Evolutionary conservation across 2,797 vertebrate species (phyloP).

Genomic region (Psittacula derbiana): DNA sequence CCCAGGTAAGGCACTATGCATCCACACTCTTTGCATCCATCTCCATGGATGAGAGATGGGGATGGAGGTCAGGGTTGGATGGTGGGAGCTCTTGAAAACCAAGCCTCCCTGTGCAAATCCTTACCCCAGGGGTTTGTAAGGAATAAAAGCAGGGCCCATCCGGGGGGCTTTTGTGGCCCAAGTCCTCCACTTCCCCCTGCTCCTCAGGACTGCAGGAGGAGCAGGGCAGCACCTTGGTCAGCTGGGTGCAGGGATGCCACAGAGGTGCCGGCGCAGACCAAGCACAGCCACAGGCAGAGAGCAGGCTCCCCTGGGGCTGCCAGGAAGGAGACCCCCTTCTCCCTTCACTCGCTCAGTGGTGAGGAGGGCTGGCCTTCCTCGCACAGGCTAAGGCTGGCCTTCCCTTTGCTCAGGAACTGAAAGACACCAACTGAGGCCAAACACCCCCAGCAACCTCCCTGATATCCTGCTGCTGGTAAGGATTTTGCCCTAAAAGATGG

Average conservation of each 20-base stretch:
- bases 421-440: background rate
- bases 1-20: background rate
- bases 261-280: background rate
- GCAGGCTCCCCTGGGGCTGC: background rate
- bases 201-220: background rate
- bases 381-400: background rate
- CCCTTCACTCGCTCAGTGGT: accelerated
- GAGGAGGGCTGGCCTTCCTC: background rate
- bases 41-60: accelerated
- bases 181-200: background rate
- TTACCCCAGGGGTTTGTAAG: accelerated
- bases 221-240: background rate
- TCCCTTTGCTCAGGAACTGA: background rate
- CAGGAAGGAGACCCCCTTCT: background rate
- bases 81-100: background rate
- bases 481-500: background rate
- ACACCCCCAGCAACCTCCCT: background rate
- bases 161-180: background rate
- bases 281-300: background rate
- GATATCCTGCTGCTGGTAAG: background rate
- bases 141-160: background rate
- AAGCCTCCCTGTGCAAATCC: background rate
- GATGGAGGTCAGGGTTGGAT: background rate
- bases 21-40: background rate
- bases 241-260: background rate